Conservation (phyloP, 2,888 invertebrate species). For the Latrodectus elegans region DNA sequence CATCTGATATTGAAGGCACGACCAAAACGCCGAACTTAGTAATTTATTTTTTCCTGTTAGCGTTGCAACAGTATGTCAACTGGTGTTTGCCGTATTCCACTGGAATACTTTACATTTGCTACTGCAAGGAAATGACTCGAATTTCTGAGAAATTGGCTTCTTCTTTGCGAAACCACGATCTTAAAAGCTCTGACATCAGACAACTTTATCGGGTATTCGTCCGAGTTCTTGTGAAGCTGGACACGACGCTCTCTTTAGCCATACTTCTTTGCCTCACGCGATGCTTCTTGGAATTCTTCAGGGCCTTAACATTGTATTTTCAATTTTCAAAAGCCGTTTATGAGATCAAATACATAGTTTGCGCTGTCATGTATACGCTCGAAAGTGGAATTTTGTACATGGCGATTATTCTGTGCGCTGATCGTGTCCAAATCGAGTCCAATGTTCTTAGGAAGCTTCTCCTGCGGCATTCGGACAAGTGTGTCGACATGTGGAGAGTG, state of each 20-base stretch:
- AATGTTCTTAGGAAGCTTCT: constrained; percentile 31
- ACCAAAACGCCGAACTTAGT: neutral
- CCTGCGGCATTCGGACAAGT: constrained; percentile 11
- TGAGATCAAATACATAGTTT: constrained; percentile 31
- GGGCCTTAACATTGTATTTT: constrained; percentile 49
- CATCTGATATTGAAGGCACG: neutral
- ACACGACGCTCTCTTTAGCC: constrained; percentile 10
- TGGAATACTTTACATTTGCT: constrained; percentile 31
- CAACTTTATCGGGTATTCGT: constrained; percentile 29
- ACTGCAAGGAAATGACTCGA: constrained; percentile 28
- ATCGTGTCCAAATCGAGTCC: constrained; percentile 36
- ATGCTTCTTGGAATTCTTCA: constrained; percentile 53
- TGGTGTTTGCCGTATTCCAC: constrained; percentile 47
- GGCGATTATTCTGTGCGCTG: constrained; percentile 33
- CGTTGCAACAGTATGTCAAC: constrained; percentile 37
- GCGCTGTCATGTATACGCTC: constrained; percentile 32
- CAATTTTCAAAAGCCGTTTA: constrained; percentile 46
- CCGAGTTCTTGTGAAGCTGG: constrained; percentile 20
- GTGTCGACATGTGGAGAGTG: constrained; percentile 20
- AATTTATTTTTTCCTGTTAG: constrained; percentile 28
- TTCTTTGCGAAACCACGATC: neutral
- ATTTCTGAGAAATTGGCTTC: constrained; percentile 6
- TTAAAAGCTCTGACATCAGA: constrained; percentile 1
- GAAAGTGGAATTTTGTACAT: constrained; percentile 22
- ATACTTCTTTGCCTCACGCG: constrained; percentile 41